Base-by-base conservation (phyloP, 1,140 invertebrate genomes). In the Drosophila suzukii region DNA sequence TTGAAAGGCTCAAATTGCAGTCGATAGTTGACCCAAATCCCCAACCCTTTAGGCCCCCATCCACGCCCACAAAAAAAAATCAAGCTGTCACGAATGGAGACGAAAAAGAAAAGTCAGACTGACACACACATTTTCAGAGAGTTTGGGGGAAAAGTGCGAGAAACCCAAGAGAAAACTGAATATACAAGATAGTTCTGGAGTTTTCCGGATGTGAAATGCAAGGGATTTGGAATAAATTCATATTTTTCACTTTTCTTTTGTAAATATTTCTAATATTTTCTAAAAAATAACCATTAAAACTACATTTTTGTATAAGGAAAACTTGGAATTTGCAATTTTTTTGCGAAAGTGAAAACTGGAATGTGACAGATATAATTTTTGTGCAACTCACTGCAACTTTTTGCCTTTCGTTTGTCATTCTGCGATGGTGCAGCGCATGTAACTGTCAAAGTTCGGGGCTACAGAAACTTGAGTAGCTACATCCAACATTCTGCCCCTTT, bases 21-120 rank as follows among this genome's bases (percentile, higher is more conserved):
- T 86, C 82, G 82, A 86, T 86, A 82, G 83, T 88, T 86, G 82
- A 88, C 83, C 82, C 82, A 79, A 86, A 86, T 83, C 59, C 60
- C 36, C 17, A 41, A 59, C 61, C 43, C 36, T 12, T 38, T 36
- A 4, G 44, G 5, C 44, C 38, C 36, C 13, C 4, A 27, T 20
- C 41, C 8, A 41, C 15, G 57, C 43, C 17, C 30, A n/a, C 54
- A 13, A 36, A 44, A 44, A 44, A 51, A 53, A 68, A 43, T 46
- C 44, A 60, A 58, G 55, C 75, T 71, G 75, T 73, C 81, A 86
- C 78, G 78, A 60, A 70, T 50, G 78, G 32, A 65, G 58, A 81
- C 39, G 61, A 39, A 63, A 73, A 36, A 43, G 61, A 65, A 68
- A 44, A 32, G 47, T 41, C 60, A 68, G 47, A 34, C n/a, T 20